Evolutionary conservation across 2,888 invertebrate species (phyloP).

Genomic region (Andrena bicolor): DNA sequence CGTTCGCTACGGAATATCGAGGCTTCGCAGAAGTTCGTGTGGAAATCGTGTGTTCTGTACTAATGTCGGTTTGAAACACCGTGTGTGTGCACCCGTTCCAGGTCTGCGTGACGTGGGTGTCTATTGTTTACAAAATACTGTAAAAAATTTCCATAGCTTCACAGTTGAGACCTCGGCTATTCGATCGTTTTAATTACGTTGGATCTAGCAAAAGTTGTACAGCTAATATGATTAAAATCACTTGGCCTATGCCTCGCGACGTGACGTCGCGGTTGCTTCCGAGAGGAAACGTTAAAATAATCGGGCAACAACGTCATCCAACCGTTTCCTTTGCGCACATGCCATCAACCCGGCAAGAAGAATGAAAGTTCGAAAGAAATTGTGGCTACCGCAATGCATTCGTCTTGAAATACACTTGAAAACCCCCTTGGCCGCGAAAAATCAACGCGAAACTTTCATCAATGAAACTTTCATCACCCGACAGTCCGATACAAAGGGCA

Average conservation of each 20-base stretch:
- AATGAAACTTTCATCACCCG: background rate
- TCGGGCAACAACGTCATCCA: background rate
- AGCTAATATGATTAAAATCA: slow-evolving; percentile 23
- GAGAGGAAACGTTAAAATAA: slow-evolving; percentile 32
- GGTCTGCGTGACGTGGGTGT: slow-evolving; percentile 46
- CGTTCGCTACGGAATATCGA: slow-evolving; percentile 28
- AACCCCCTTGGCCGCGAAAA: slow-evolving; percentile 7
- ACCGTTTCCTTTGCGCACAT: no score
- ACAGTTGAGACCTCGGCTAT: background rate
- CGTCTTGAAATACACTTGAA: slow-evolving; percentile 13
- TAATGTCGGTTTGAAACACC: slow-evolving; percentile 15
- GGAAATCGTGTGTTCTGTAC: slow-evolving; percentile 17
- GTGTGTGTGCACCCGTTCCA: slow-evolving; percentile 22
- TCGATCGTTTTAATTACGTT: slow-evolving; percentile 28
- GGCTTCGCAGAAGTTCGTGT: background rate
- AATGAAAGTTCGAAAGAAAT: slow-evolving; percentile 38
- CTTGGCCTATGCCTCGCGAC: slow-evolving; percentile 7
- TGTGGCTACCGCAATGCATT: background rate
- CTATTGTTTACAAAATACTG: slow-evolving; percentile 69
- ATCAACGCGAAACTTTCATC: slow-evolving; percentile 22
- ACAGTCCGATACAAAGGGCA: background rate
- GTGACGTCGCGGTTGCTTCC: slow-evolving; percentile 10
- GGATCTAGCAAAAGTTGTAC: slow-evolving; percentile 18
- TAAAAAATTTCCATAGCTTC: slow-evolving; percentile 62
- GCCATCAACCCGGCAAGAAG: background rate